Percentiles rank a stretch among this genome's conserved stretches.
Evolutionary conservation across 2,888 invertebrate species (phyloP).

Genomic region (Merodon equestris): DNA sequence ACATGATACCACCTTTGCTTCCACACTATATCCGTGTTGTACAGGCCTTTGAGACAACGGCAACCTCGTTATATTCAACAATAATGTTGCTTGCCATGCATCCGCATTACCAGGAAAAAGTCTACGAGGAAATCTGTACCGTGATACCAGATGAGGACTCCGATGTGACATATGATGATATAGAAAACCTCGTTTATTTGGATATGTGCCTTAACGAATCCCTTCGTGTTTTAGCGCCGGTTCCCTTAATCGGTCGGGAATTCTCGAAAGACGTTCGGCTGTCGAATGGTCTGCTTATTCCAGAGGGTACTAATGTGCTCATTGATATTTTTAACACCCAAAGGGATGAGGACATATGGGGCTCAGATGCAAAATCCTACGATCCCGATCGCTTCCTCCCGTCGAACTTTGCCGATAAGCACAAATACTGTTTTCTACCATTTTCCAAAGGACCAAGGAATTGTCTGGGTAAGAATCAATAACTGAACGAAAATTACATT

Average conservation of each 20-base stretch:
- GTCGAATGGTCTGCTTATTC: constrained; percentile 58
- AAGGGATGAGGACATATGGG: constrained; percentile 75
- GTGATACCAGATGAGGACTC: constrained; percentile 63
- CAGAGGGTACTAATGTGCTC: constrained; percentile 60
- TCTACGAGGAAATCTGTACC: constrained; percentile 70
- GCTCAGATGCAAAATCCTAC: constrained; percentile 73
- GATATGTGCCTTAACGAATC: constrained; percentile 71
- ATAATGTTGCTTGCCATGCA: constrained; percentile 72
- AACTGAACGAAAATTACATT: not conserved
- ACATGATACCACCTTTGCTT: too few relatives aligned
- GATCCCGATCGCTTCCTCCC: constrained; percentile 77
- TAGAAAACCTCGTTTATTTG: constrained; percentile 69
- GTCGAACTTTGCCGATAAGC: constrained; percentile 72
- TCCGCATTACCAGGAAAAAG: constrained; percentile 69
- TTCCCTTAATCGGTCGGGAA: constrained; percentile 69
- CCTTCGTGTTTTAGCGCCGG: constrained; percentile 69
- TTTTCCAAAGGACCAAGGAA: constrained; percentile 76
- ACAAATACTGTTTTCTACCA: constrained; percentile 75
- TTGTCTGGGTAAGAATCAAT: constrained; percentile 61
- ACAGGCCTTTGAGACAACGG: not conserved
- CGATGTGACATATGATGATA: constrained; percentile 56
- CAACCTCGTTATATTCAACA: constrained; percentile 69
- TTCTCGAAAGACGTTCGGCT: constrained; percentile 55
- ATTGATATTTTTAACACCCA: constrained; percentile 75
- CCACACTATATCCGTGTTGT: too few relatives aligned